phyloP scores from a whole-genome alignment of 2,888 invertebrate species.

The Lypha dubia region DNA sequence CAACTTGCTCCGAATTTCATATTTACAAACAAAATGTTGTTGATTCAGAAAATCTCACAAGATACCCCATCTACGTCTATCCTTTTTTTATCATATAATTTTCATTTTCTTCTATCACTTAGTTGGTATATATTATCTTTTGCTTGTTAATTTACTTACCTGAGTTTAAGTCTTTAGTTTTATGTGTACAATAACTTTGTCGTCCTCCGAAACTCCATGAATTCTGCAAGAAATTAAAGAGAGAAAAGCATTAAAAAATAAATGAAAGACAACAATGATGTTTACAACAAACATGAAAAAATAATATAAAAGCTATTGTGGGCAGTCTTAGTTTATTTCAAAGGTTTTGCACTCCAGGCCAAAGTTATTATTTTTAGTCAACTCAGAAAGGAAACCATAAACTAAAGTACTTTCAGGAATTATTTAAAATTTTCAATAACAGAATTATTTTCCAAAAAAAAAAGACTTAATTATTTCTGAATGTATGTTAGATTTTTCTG shows the following conservation, averaged over 20 bases:
- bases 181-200: constrained; percentile 82
- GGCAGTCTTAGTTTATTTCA: neutral
- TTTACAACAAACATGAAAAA: constrained; percentile 24
- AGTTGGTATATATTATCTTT: constrained; percentile 2
- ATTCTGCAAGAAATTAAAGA: constrained; percentile 84
- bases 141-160: constrained; percentile 70
- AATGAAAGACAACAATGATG: constrained; percentile 21
- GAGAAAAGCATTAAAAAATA: constrained; percentile 17
- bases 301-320: neutral
- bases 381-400: neutral
- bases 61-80: neutral
- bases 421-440: neutral
- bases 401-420: neutral
- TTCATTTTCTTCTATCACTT: neutral
- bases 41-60: neutral
- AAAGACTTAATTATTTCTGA: neutral
- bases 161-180: constrained; percentile 77
- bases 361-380: neutral
- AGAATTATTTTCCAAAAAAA: neutral
- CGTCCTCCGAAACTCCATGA: constrained; percentile 87
- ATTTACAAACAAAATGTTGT: constrained; percentile 11
- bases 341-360: neutral
- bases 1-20: neutral
- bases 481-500: too few species aligned
- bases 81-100: neutral